Evolutionary conservation across 2,888 invertebrate species (phyloP).

Genomic region (Rotaria sp.): DNA sequence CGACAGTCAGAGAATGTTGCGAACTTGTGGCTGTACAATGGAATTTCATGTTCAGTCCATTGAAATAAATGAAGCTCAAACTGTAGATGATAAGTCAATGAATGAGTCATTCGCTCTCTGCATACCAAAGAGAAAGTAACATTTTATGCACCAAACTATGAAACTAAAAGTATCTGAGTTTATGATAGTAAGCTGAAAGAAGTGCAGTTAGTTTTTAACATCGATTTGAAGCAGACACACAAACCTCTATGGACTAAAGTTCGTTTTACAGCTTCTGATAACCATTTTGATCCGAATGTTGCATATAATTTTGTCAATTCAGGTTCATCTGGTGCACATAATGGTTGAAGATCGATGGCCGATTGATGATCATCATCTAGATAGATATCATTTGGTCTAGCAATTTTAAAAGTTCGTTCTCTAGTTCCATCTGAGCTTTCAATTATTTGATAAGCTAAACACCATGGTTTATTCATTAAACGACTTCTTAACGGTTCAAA

Average conservation of each 20-base stretch:
- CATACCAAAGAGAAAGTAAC: no score
- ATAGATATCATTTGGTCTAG: background rate
- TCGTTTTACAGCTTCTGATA: background rate
- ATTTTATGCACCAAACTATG: no score
- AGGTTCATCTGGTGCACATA: background rate
- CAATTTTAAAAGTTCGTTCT: background rate
- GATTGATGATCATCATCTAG: conserved; percentile 6
- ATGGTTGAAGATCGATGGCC: background rate
- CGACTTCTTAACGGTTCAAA: background rate
- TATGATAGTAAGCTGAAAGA: no score
- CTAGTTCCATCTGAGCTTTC: background rate
- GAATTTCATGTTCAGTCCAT: no score
- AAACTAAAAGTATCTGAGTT: no score
- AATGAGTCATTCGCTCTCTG: no score
- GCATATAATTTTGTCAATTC: background rate
- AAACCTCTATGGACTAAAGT: background rate
- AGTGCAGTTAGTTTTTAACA: no score
- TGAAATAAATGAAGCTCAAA: no score
- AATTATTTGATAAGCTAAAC: background rate
- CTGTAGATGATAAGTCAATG: no score
- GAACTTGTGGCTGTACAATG: no score
- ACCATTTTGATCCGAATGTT: background rate
- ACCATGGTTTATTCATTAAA: background rate
- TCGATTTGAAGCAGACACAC: background rate
- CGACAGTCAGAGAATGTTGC: no score